A percentile compares a stretch with the other conserved stretches of the same genome.
Conservation (phyloP, 2,113 vertebrate genomes). For the Corythoichthys intestinalis region DNA sequence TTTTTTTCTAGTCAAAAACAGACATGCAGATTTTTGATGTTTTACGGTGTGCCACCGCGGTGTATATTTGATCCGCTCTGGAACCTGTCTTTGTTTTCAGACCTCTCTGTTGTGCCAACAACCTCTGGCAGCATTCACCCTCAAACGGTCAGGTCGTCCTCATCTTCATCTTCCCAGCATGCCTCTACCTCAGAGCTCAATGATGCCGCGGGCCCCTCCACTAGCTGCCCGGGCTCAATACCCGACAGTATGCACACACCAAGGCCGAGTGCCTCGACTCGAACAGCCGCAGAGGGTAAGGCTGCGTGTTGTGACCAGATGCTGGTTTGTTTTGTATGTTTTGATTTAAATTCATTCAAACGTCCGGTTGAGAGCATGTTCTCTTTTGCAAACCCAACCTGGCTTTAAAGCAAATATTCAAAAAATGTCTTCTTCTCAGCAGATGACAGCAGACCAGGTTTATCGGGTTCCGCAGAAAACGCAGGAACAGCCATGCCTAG, state of each 20-base stretch:
- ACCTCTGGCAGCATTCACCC: constrained; percentile 81
- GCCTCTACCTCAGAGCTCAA: constrained; percentile 92
- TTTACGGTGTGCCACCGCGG: too few relatives aligned
- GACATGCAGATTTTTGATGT: too few relatives aligned
- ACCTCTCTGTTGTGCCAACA: constrained; percentile 89
- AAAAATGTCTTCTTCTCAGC: constrained; percentile 5
- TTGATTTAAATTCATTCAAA: neutral
- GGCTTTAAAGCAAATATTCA: too few relatives aligned
- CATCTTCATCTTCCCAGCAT: constrained; percentile 73
- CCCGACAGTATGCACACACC: constrained; percentile 77
- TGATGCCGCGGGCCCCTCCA: constrained; percentile 77
- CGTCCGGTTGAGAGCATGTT: neutral
- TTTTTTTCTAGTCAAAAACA: too few relatives aligned
- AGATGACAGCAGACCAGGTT: constrained; percentile 84
- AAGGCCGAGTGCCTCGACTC: constrained; percentile 72
- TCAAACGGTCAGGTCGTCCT: constrained; percentile 80
- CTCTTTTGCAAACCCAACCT: too few relatives aligned
- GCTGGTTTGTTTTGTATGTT: neutral
- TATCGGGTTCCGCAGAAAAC: constrained; percentile 74
- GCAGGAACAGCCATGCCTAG: constrained; percentile 88
- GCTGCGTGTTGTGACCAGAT: constrained; percentile 5
- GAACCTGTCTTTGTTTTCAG: constrained; percentile 56
- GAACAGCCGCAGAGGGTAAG: constrained; percentile 80
- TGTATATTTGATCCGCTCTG: neutral
- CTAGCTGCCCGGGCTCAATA: constrained; percentile 76